Evolutionary conservation across 2,888 invertebrate genomes (phyloP).

Genomic region (Rotaria macrura): DNA sequence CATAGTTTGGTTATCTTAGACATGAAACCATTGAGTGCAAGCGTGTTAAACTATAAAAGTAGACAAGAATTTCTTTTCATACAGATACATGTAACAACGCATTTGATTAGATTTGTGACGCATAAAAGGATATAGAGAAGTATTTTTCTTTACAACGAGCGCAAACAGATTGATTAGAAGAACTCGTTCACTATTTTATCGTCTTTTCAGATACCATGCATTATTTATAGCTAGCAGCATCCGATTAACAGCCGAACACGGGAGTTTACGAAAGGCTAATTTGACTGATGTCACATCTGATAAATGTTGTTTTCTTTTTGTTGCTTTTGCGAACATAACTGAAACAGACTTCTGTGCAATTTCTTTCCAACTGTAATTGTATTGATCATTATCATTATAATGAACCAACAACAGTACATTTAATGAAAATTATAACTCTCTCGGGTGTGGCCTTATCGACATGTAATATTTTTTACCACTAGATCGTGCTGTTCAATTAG

Average conservation of each 20-base stretch:
- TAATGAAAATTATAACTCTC: neutral
- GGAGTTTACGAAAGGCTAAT: neutral
- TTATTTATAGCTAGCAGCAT: neutral
- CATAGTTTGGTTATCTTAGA: neutral
- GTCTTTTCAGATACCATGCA: neutral
- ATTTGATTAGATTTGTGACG: neutral
- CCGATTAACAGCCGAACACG: neutral
- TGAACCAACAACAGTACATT: neutral
- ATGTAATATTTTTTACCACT: neutral
- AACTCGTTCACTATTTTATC: neutral
- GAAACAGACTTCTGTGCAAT: neutral
- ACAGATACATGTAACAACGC: neutral
- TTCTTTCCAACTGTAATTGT: neutral
- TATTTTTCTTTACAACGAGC: neutral
- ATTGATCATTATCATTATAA: neutral
- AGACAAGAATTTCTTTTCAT: neutral
- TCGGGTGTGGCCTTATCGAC: neutral
- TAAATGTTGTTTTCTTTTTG: neutral
- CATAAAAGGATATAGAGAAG: neutral
- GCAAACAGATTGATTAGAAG: neutral
- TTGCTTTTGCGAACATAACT: neutral
- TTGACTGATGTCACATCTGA: neutral
- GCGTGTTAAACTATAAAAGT: neutral
- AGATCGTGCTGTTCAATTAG: neutral
- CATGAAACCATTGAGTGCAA: neutral